A percentile compares a stretch with the other conserved stretches of the same genome.
phyloP scores from a whole-genome alignment of 2,888 invertebrate species.

The Caenorhabditis uteleia region DNA sequence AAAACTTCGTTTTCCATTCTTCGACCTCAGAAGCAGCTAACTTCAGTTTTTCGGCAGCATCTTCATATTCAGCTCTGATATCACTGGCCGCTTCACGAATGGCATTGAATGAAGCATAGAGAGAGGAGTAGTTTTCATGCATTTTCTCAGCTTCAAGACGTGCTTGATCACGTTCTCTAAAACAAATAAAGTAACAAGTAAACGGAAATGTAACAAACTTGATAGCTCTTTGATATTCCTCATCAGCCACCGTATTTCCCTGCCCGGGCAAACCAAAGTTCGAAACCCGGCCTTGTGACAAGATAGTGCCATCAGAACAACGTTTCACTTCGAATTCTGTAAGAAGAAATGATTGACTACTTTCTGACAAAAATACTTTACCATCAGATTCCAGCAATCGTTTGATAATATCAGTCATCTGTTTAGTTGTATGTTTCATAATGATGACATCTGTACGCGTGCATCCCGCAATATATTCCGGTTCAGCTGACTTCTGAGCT shows the following conservation, averaged over 20 bases:
- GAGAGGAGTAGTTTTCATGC: constrained; percentile 15
- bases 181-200: not conserved
- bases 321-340: constrained; percentile 34
- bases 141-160: constrained; percentile 16
- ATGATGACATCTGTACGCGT: constrained; percentile 14
- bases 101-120: constrained; percentile 8
- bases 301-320: constrained; percentile 13
- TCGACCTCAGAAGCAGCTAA: constrained; percentile 21
- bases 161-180: constrained; percentile 16
- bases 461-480: constrained; percentile 8
- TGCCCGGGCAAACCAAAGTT: constrained; percentile 1
- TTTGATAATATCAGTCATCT: constrained; percentile 6
- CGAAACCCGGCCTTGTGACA: constrained; percentile 20
- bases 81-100: constrained; percentile 13
- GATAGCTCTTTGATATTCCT: constrained; percentile 21
- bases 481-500: not conserved
- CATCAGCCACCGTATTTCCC: constrained; percentile 11
- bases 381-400: constrained; percentile 23
- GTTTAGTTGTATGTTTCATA: constrained; percentile 11
- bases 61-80: constrained; percentile 16
- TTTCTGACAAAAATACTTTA: not conserved
- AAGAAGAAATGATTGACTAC: not conserved
- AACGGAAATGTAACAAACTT: not conserved
- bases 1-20: constrained; percentile 28
- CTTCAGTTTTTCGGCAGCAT: constrained; percentile 26